phyloP scores from a whole-genome alignment of 2,113 vertebrate species.

The Hyperopisus bebe region DNA sequence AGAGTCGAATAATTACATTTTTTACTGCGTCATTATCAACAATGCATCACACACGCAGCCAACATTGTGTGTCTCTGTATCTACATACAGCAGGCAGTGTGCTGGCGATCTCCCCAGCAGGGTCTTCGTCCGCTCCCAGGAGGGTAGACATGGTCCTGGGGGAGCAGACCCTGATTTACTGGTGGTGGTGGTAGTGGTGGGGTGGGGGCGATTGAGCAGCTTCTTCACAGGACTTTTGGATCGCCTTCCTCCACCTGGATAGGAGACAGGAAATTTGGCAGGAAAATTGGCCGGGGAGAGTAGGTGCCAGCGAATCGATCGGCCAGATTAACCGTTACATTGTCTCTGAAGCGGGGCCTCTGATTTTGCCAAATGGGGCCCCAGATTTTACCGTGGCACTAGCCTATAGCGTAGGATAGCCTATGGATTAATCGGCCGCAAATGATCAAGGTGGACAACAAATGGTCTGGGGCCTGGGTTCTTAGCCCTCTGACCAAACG shows the following conservation, averaged over 20 bases:
- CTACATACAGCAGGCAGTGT: slow-evolving; percentile 64
- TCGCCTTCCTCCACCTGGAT: slow-evolving; percentile 30
- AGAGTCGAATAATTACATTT: neutral
- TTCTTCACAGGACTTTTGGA: slow-evolving; percentile 17
- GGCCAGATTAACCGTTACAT: neutral
- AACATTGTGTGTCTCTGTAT: neutral
- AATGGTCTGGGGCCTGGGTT: neutral
- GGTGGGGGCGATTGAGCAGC: slow-evolving; percentile 16
- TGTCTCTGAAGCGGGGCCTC: neutral
- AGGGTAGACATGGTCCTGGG: slow-evolving; percentile 76
- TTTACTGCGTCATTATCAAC: neutral
- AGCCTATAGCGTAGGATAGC: neutral
- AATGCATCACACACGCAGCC: neutral
- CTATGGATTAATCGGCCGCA: neutral
- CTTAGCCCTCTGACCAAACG: neutral
- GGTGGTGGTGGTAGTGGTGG: no score
- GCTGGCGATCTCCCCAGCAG: slow-evolving; percentile 66
- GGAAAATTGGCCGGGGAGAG: neutral
- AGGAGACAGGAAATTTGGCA: neutral
- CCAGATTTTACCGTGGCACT: neutral
- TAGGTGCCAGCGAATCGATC: neutral
- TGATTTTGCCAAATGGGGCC: neutral
- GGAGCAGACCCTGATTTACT: slow-evolving; percentile 35
- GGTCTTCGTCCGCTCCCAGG: slow-evolving; percentile 82
- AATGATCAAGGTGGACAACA: neutral